Evolutionary conservation across 64 coral and sea anemone genomes (phyloP), one percentile per base, ranked within the genome.

Genomic region (Stylophora pistillata): DNA sequence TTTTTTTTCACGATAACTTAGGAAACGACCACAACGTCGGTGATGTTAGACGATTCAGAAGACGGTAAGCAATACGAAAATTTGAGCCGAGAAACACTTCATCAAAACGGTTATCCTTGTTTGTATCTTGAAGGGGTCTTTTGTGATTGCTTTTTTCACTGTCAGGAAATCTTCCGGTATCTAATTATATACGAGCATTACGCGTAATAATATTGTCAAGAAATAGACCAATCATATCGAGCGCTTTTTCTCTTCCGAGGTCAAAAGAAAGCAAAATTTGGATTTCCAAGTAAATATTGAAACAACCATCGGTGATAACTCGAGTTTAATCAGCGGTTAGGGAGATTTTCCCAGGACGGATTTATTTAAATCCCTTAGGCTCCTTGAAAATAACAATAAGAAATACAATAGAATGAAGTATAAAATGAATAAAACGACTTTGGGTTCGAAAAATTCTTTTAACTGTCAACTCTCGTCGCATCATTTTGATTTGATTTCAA

Each of bases 151-250:
- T 34, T 47, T 84, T 84, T 62, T 53, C 29, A 15, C 79, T 47
- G 57, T 82, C 59, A 33, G 47, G 30, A 84, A 84, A 53, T 71
- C 37, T 84, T 84, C 80, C 80, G 80, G 80, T 69, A 52, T 53
- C 80, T 69, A 84, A 84, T 25, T 23, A 84, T 62, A 84, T 64
- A 82, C 62, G 62, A 68, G 30, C 14, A 16, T 63, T 65, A 23
- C 41, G 33, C 21, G 53, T 70, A 25, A 64, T 70, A 41, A 54
- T 70, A 21, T 14, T 16, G 32, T 23, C 61, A 11, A 16, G 17
- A 52, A 21, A 63, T 30, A 18, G 53, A 27, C 80, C 80, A 84
- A 84, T 84, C 15, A 62, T 12, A 84, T 30, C 0, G 30, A 25
- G 58, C 30, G 5, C 25, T 84, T 33, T 52, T 26, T 0, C 53